Evolutionary conservation across 1,140 invertebrate species (phyloP).

Genomic region (Melanaphis sacchari): DNA sequence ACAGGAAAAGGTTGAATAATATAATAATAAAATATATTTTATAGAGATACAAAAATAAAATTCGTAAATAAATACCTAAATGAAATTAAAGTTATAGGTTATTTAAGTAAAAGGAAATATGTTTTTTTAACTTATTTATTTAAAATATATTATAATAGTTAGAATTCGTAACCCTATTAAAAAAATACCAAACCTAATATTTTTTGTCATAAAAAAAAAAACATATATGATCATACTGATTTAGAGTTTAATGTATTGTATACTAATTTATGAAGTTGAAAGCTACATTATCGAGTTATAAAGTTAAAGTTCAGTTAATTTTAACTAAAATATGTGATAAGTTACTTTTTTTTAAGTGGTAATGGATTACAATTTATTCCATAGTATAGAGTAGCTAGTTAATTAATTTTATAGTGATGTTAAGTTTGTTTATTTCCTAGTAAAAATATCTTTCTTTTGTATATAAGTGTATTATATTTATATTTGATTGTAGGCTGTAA

Average conservation of each 20-base stretch:
- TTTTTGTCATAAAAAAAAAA: background rate
- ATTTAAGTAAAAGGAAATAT: too few species aligned
- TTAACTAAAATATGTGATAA: background rate
- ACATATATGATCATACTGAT: too few species aligned
- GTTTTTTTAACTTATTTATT: background rate
- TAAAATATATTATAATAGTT: slow-evolving; percentile 7
- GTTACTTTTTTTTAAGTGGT: background rate
- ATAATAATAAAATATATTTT: background rate
- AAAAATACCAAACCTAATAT: background rate
- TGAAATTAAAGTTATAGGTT: too few species aligned
- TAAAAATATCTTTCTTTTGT: too few species aligned
- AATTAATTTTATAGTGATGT: too few species aligned
- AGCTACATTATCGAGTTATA: background rate
- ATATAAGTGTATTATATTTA: too few species aligned
- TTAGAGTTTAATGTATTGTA: too few species aligned
- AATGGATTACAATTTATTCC: background rate
- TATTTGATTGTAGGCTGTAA: background rate
- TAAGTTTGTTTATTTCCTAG: too few species aligned
- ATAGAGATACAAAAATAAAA: background rate
- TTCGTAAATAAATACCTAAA: too few species aligned
- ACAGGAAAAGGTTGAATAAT: background rate
- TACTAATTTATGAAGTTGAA: background rate
- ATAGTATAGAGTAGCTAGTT: background rate
- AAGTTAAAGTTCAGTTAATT: background rate
- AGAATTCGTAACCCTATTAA: background rate